phyloP scores from a whole-genome alignment of 2,797 vertebrate genomes.

The Dendrocincla fuliginosa region DNA sequence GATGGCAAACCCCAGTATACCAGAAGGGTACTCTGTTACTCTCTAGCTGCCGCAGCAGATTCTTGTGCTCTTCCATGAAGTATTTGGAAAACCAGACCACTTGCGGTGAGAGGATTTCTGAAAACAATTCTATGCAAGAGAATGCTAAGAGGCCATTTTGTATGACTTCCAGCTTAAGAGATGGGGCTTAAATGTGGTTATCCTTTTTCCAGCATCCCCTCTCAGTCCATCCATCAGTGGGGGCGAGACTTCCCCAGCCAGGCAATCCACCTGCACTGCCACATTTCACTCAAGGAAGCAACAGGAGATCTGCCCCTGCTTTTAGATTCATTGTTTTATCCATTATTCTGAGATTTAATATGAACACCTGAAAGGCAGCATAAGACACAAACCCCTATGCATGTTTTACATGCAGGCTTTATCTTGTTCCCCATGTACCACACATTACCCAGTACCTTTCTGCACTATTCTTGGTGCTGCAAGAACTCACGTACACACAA shows the following conservation, averaged over 20 bases:
- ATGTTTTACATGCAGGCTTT: background rate
- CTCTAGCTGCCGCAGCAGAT: background rate
- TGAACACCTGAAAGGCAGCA: background rate
- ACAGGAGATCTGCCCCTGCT: background rate
- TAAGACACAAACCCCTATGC: background rate
- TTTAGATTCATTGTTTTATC: background rate
- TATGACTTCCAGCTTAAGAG: background rate
- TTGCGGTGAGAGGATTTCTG: conserved; percentile 19
- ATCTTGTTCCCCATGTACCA: fast-evolving
- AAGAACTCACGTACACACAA: background rate
- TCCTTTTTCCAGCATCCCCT: background rate
- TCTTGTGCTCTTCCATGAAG: conserved; percentile 16
- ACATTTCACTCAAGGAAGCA: background rate
- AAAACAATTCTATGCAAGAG: background rate
- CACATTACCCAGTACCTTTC: background rate
- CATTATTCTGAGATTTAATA: background rate
- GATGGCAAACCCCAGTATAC: conserved; percentile 3
- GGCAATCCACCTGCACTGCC: background rate
- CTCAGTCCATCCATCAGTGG: background rate
- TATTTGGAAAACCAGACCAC: conserved; percentile 33
- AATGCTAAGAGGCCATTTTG: background rate
- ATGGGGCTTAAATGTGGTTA: background rate
- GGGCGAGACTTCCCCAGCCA: background rate
- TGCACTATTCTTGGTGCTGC: background rate
- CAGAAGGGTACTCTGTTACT: conserved; percentile 37